A percentile compares a stretch with the other conserved stretches of the same genome.
phyloP scores from a whole-genome alignment of 2,113 vertebrate genomes.

The Leuciscus idus region DNA sequence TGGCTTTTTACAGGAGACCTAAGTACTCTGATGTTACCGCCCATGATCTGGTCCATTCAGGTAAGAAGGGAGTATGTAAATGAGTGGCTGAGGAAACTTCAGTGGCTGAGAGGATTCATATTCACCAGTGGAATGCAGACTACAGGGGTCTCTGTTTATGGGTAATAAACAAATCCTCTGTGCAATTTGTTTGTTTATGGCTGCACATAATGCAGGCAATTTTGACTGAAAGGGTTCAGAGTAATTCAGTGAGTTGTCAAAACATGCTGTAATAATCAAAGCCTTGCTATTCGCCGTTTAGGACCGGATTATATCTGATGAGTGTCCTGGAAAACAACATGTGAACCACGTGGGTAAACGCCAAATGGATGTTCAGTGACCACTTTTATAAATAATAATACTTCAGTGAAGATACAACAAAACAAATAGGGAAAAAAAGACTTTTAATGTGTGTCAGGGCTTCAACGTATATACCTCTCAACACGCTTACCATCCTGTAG shows the following conservation, averaged over 20 bases:
- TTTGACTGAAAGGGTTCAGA: conserved; percentile 19
- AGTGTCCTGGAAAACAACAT: background rate
- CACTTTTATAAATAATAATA: background rate
- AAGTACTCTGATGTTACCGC: background rate
- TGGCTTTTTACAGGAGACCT: conserved; percentile 3
- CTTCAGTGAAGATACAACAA: background rate
- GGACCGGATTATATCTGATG: background rate
- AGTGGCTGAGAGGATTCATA: background rate
- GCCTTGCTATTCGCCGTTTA: background rate
- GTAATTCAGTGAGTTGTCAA: conserved; percentile 30
- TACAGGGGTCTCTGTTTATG: conserved; percentile 19
- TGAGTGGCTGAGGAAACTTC: background rate
- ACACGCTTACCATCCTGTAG: no score
- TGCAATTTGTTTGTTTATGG: conserved; percentile 15
- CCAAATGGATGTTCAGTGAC: conserved; percentile 3
- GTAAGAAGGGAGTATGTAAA: conserved; percentile 3
- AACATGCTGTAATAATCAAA: conserved; percentile 32
- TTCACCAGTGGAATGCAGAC: conserved; percentile 7
- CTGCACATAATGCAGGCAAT: conserved; percentile 28
- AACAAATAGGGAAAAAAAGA: background rate
- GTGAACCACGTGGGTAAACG: background rate
- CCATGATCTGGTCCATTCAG: conserved; percentile 10
- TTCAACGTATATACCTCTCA: background rate
- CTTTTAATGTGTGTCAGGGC: background rate
- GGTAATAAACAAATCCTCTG: conserved; percentile 18